A percentile compares a stretch with the other conserved stretches of the same genome.
These are phyloP conservation scores for Nephotettix cincticeps DNA, from an alignment of 1,140 invertebrate species.

Conservation along the genomic window DNA sequence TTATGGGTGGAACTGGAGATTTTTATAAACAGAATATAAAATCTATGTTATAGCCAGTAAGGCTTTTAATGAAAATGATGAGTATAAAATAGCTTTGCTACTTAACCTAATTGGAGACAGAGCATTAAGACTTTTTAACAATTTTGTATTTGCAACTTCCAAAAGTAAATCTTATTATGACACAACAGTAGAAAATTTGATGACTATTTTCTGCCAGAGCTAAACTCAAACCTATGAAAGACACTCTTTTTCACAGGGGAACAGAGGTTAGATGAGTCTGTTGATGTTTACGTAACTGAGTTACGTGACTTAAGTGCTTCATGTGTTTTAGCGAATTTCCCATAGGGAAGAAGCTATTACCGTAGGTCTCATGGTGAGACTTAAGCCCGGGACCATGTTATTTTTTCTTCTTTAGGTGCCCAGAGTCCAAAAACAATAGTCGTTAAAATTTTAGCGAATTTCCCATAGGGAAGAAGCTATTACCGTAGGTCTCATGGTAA, in stretches of 20 bases:
- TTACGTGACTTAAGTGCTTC: background rate
- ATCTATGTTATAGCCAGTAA: background rate
- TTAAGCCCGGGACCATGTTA: too few species aligned
- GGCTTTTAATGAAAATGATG: background rate
- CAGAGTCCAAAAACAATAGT: too few species aligned
- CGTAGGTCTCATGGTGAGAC: too few species aligned
- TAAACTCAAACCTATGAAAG: background rate
- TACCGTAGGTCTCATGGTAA: too few species aligned
- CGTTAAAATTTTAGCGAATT: too few species aligned
- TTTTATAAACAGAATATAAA: background rate
- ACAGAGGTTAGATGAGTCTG: background rate
- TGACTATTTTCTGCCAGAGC: background rate
- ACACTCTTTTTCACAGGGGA: background rate
- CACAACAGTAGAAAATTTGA: background rate
- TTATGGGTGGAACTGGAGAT: background rate
- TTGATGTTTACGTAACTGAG: background rate
- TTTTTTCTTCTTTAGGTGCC: too few species aligned
- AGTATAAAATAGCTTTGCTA: background rate
- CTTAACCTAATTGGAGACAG: background rate
- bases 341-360: too few species aligned
- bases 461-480: too few species aligned
- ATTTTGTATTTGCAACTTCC: too few species aligned
- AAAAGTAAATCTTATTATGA: too few species aligned
- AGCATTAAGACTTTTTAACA: background rate
- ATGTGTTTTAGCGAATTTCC: background rate